Evolutionary conservation across 2,888 invertebrate genomes (phyloP), one percentile per base, ranked within the genome.

Genomic region (Heterodera filipjevi): DNA sequence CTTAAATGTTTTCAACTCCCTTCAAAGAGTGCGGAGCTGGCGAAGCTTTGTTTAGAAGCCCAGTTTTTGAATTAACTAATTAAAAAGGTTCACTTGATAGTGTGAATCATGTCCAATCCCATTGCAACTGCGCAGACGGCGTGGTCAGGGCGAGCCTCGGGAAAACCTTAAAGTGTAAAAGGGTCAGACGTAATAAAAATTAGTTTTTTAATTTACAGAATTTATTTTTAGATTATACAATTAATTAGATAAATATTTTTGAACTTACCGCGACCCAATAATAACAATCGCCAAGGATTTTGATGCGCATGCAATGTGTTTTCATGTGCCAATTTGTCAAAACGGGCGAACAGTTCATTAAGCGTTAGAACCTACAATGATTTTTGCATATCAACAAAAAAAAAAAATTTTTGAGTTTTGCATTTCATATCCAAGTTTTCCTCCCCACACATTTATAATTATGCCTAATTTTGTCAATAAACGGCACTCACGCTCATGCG

Each of bases 61-160:
- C n/a, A n/a, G n/a, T n/a, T 16, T 39, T 8, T 44, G 6, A 53
- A 49, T 74, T 8, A 49, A 73, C 64, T 22, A 70, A 70, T 27
- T 70, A 70, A 70, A 27, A 70, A 73, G 27, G 46, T 77, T 77
- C 68, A 82, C 82, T 82, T 82, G 33, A 82, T 82, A n/a, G 79
- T 79, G 33, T 79, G 66, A 30, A 79, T 79, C 79, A 79, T 79
- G 64, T 95, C 94, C 82, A 96, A 90, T 0, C 95, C 96, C 95
- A 96, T 95, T 86, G 96, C 95, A 16, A 98, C 96, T 89, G 96
- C 95, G 92, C 96, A 96, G 87, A 94, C 94, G 80, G 96, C 97
- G 90, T 98, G 97, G 91, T 97, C 96, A 76, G 93, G 93, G 77
- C 96, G 92, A 0, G 95, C 93, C 90, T 97, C 97, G 0, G 96